Conservation (phyloP, 1,140 invertebrate genomes). For the Drosophila leontia region DNA sequence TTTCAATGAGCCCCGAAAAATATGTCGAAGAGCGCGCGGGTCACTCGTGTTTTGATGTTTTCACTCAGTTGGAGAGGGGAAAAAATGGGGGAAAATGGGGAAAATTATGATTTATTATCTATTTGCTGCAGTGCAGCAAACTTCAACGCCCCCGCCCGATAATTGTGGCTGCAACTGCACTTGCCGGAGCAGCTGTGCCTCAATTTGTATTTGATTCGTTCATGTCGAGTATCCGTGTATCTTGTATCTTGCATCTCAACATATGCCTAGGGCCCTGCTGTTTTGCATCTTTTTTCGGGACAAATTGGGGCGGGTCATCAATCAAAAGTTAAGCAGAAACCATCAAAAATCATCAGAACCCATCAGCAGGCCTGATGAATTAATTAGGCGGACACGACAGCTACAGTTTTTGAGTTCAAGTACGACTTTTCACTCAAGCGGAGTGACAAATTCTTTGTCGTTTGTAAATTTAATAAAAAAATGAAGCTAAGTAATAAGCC, state of each 20-base stretch:
- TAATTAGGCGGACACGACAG: slow-evolving; percentile 66
- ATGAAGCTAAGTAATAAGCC: neutral
- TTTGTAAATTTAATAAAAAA: neutral
- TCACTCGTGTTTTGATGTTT: slow-evolving; percentile 65
- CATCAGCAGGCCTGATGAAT: slow-evolving; percentile 53
- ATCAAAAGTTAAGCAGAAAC: slow-evolving; percentile 64
- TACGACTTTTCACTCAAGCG: neutral
- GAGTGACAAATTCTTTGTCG: slow-evolving; percentile 37
- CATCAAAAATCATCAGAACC: slow-evolving; percentile 3
- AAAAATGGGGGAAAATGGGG: slow-evolving; percentile 6
- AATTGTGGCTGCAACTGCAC: slow-evolving; percentile 62
- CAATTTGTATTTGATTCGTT: slow-evolving; percentile 43
- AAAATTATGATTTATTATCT: slow-evolving; percentile 78
- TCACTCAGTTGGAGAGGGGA: slow-evolving; percentile 34
- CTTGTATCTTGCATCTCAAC: slow-evolving; percentile 1
- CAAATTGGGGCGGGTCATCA: slow-evolving; percentile 79
- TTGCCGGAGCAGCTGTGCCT: slow-evolving; percentile 47
- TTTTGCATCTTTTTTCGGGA: slow-evolving; percentile 65
- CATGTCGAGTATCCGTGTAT: slow-evolving; percentile 40
- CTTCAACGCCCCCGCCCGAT: slow-evolving; percentile 37
- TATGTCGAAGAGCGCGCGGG: slow-evolving; percentile 28
- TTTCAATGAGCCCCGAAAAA: slow-evolving; percentile 29
- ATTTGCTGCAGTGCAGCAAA: slow-evolving; percentile 18
- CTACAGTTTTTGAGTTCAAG: slow-evolving; percentile 22
- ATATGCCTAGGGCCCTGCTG: slow-evolving; percentile 28